Percentiles rank a stretch among this genome's conserved stretches.
These are phyloP conservation scores for Holocentrus rufus DNA, from an alignment of 2,797 vertebrate genomes.

Conservation along the genomic window DNA sequence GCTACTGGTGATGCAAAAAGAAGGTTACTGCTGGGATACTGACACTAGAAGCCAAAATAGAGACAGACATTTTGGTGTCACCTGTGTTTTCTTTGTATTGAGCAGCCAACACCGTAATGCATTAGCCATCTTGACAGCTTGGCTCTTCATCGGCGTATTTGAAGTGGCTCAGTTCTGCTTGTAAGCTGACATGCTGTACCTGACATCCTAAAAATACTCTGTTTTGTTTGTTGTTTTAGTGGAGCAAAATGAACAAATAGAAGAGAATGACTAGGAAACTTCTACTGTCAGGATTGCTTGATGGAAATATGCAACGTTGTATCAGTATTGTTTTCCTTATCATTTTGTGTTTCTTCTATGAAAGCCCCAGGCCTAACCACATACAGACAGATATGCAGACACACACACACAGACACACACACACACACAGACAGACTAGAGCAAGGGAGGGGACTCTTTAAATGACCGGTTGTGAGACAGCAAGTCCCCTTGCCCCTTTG, in stretches of 20 bases:
- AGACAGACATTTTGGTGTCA: slow-evolving; percentile 17
- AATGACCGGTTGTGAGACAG: slow-evolving; percentile 32
- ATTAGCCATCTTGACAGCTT: slow-evolving; percentile 26
- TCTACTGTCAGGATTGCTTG: slow-evolving; percentile 4
- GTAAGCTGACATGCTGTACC: slow-evolving; percentile 20
- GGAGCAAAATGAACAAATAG: slow-evolving; percentile 9
- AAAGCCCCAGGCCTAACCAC: slow-evolving; percentile 24
- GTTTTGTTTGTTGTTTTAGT: slow-evolving; percentile 26
- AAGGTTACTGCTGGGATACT: neutral
- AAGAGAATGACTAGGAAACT: neutral
- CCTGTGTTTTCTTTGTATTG: slow-evolving; percentile 18
- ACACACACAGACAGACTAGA: slow-evolving; percentile 40
- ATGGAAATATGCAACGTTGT: slow-evolving; percentile 1
- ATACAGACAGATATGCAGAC: neutral
- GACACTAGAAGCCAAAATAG: neutral
- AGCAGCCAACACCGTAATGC: neutral
- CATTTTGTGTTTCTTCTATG: slow-evolving; percentile 25
- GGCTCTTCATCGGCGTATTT: slow-evolving; percentile 23
- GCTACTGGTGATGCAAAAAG: neutral
- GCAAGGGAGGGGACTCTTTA: slow-evolving; percentile 10
- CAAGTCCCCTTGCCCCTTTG: slow-evolving; percentile 51
- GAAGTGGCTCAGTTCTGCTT: slow-evolving; percentile 16
- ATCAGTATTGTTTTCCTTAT: slow-evolving; percentile 16
- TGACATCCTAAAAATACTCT: neutral
- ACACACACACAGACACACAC: neutral